Conservation (phyloP, 2,888 invertebrate genomes). For the Toxonevra muliebris region DNA sequence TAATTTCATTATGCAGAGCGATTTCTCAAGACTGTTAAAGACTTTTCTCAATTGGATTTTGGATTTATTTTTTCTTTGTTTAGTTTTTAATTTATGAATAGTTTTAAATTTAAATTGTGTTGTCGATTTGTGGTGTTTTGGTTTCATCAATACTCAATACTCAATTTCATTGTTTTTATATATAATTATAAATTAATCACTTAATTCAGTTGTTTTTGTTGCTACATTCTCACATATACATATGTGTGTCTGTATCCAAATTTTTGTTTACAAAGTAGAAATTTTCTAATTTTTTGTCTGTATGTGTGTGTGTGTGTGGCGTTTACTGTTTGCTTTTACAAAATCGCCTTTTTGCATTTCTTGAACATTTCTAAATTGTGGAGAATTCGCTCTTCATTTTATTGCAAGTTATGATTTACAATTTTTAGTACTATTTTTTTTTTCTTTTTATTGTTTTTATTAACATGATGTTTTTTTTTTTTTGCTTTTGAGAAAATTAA, state of each 20-base stretch:
- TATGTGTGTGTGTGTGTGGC: neutral
- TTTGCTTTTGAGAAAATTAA: constrained; percentile 31
- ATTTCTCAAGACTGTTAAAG: neutral
- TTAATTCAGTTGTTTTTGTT: neutral
- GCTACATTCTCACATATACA: neutral
- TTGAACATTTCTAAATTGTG: too few species aligned
- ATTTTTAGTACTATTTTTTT: neutral
- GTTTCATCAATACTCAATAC: too few species aligned
- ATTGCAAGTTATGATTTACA: too few species aligned
- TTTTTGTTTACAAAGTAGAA: constrained; percentile 7
- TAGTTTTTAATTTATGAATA: too few species aligned
- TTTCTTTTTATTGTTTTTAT: neutral
- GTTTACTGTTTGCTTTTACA: neutral
- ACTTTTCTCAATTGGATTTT: too few species aligned
- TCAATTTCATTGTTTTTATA: neutral
- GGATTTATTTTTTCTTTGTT: too few species aligned
- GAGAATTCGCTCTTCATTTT: too few species aligned
- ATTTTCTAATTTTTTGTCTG: neutral
- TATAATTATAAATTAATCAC: neutral
- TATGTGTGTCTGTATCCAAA: neutral
- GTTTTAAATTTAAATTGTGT: too few species aligned
- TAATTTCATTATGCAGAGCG: neutral
- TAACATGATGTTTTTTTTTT: neutral
- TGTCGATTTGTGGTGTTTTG: too few species aligned
- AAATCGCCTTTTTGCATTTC: neutral